Base-by-base conservation (phyloP, 2,888 invertebrate species). In the Elegia similella region DNA sequence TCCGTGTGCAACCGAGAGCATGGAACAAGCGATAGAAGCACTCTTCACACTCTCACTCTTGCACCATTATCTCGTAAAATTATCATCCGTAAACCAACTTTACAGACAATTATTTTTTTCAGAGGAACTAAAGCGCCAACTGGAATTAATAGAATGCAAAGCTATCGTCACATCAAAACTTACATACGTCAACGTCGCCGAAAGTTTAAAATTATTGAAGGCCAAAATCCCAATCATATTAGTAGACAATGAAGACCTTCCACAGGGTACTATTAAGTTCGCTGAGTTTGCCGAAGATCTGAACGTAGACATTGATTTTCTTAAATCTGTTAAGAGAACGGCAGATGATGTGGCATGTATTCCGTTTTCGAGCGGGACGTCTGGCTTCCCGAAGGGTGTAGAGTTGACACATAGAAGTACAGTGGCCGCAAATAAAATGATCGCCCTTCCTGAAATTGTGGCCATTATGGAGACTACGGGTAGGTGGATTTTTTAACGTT, bases 291-390 rank as follows among this genome's bases (percentile, higher is more conserved):
- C 92, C 0, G 92, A 93, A 70, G 92, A 91, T 42, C 83, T 92
- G 57, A 78, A 78, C 55, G 77, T 93, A 5, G 92, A 94, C 56
- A 89, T 90, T 0, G 83, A 86, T 50, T 88, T 89, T 63, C 70
- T 94, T 55, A 92, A 86, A 62, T 74, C 84, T 0, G 84, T 88
- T 17, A 76, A 84, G 42, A 55, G 16, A 50, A 55, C 42, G 10
- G 32, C 92, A 0, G 88, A 94, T 7, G 95, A 96, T 66, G 72
- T 95, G 5, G 93, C 93, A 0, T 83, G 96, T 15, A 73, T 97
- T 64, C 97, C 97, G 0, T 97, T 95, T 80, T 97, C 97, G 0
- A 97, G 97, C 73, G 96, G 96, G 0, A 98, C 98, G 0, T 97
- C 97, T 0, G 98, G 98, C 0, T 78, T 95, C 38, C 95, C 96